Evolutionary conservation across 2,888 invertebrate species (phyloP).

Genomic region (Ectobius pallidus): DNA sequence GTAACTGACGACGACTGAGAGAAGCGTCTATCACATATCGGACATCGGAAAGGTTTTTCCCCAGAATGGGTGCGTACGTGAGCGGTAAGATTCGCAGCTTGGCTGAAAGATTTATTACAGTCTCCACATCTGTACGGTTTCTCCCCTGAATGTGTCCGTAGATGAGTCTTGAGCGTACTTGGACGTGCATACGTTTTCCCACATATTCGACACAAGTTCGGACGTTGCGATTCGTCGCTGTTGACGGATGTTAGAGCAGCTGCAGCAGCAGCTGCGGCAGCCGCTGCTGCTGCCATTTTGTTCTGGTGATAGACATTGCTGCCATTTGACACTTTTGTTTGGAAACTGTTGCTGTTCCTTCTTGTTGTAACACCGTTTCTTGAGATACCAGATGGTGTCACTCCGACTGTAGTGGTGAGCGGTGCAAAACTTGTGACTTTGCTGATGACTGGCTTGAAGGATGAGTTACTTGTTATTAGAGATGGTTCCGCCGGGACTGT

Average conservation of each 20-base stretch:
- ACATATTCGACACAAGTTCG: slow-evolving; percentile 92
- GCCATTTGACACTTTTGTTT: slow-evolving; percentile 58
- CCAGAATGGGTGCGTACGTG: slow-evolving; percentile 96
- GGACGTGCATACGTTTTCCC: slow-evolving; percentile 97
- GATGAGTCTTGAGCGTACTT: slow-evolving; percentile 95
- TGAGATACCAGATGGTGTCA: not conserved
- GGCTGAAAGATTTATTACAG: slow-evolving; percentile 96
- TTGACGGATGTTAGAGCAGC: slow-evolving; percentile 4
- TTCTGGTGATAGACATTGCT: slow-evolving; percentile 49
- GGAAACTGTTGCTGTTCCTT: slow-evolving; percentile 45
- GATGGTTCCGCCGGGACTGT: slow-evolving; percentile 44
- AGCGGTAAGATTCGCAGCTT: slow-evolving; percentile 97
- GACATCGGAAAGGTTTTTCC: slow-evolving; percentile 96
- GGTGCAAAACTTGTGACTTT: slow-evolving; percentile 49
- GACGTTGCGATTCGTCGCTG: slow-evolving; percentile 57
- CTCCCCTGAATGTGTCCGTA: slow-evolving; percentile 95
- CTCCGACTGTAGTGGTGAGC: not conserved
- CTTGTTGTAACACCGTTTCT: not conserved
- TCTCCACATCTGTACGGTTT: slow-evolving; percentile 91
- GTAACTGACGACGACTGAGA: slow-evolving; percentile 92
- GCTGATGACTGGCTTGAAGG: slow-evolving; percentile 64
- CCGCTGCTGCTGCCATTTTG: slow-evolving; percentile 29
- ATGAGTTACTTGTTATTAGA: slow-evolving; percentile 49
- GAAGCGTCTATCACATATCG: slow-evolving; percentile 95
- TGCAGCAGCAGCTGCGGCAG: slow-evolving; percentile 13